These are phyloP conservation scores for Hanleya hanleyi DNA, from an alignment of 2,888 invertebrate species.

Conservation along the genomic window DNA sequence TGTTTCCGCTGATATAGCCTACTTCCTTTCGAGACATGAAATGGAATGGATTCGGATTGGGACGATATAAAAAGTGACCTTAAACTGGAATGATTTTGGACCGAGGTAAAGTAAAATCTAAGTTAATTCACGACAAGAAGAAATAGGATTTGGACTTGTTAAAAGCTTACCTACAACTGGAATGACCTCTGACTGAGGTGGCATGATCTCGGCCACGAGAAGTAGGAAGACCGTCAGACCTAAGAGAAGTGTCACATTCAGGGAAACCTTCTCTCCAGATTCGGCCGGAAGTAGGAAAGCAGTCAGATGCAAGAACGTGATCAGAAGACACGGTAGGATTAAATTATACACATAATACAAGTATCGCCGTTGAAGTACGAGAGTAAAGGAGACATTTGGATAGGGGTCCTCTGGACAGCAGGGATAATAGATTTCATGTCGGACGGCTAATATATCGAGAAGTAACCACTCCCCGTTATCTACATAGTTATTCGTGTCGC, in stretches of 20 bases:
- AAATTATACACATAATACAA: constrained; percentile 11
- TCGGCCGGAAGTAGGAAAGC: constrained; percentile 8
- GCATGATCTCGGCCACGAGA: constrained; percentile 28
- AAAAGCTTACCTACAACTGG: constrained; percentile 26
- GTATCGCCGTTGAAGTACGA: neutral
- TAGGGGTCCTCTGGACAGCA: constrained; percentile 5
- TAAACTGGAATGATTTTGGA: too few relatives aligned
- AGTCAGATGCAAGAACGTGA: neutral
- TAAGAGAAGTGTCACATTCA: constrained; percentile 24
- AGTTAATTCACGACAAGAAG: too few relatives aligned
- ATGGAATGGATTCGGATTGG: too few relatives aligned
- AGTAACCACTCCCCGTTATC: constrained; percentile 7
- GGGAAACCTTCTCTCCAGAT: constrained; percentile 13
- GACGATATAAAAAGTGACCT: too few relatives aligned
- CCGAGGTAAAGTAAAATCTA: too few relatives aligned
- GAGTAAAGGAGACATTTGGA: neutral
- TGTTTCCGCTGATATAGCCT: too few relatives aligned
- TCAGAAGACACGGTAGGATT: constrained; percentile 4
- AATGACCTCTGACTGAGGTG: constrained; percentile 27
- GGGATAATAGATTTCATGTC: neutral
- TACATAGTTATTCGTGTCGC: constrained; percentile 3
- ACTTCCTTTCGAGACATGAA: too few relatives aligned
- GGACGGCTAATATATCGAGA: neutral
- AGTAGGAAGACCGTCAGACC: constrained; percentile 30
- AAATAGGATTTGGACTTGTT: too few relatives aligned